phyloP scores from a whole-genome alignment of 2,113 vertebrate genomes.

The Chrysochloris asiatica region DNA sequence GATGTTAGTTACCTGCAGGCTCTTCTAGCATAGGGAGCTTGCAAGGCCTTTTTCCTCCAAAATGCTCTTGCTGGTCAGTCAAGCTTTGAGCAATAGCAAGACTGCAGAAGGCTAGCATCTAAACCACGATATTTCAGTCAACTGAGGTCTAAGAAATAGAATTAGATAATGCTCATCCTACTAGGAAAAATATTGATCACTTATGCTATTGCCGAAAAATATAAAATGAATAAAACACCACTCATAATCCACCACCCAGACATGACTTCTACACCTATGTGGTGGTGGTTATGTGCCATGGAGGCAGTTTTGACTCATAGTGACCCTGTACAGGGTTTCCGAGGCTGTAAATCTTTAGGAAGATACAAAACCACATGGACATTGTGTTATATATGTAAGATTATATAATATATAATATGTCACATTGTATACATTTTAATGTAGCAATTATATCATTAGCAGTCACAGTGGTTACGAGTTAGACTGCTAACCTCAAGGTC shows the following conservation, averaged over 20 bases:
- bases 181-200: not conserved
- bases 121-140: rapidly evolving
- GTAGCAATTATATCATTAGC: too few relatives aligned
- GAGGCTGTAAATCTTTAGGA: too few relatives aligned
- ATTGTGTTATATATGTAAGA: rapidly evolving
- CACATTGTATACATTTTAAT: rapidly evolving
- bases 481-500: too few relatives aligned
- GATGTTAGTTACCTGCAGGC: not conserved
- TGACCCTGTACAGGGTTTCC: too few relatives aligned
- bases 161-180: rapidly evolving
- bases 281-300: too few relatives aligned
- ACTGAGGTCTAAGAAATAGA: not conserved
- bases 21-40: too few relatives aligned
- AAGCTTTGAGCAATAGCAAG: not conserved
- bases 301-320: too few relatives aligned
- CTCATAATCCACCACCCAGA: not conserved
- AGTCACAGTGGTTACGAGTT: too few relatives aligned
- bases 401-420: rapidly evolving
- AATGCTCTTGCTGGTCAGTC: not conserved
- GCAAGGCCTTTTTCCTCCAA: not conserved
- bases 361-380: not conserved
- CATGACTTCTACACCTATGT: too few relatives aligned
- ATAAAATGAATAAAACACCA: not conserved
- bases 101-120: not conserved
- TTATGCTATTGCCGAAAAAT: not conserved